These are phyloP conservation scores for Anabas testudineus DNA, from an alignment of 2,797 vertebrate genomes.

Conservation along the genomic window DNA sequence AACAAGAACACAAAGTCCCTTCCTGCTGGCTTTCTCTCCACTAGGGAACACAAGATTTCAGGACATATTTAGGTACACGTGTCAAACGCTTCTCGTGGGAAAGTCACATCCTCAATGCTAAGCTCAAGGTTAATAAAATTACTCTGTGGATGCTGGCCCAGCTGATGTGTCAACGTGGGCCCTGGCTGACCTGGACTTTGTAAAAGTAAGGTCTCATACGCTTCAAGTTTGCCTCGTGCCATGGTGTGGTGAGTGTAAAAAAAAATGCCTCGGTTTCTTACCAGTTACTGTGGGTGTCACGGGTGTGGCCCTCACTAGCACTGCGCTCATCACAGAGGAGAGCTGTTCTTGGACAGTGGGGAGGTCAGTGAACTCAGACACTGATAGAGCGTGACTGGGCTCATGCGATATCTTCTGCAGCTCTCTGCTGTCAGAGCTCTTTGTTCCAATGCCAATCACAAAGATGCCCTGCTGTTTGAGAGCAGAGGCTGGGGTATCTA, in stretches of 20 bases:
- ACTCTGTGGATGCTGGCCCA: no score
- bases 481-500: constrained; percentile 38
- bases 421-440: constrained; percentile 59
- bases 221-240: no score
- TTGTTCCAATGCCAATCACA: constrained; percentile 57
- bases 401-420: constrained; percentile 51
- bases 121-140: no score
- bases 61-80: no score
- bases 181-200: no score
- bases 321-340: constrained; percentile 41
- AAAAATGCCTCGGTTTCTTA: constrained; percentile 31
- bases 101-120: no score
- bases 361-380: constrained; percentile 40
- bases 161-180: no score
- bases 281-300: constrained; percentile 46
- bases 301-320: constrained; percentile 8
- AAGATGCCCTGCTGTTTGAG: constrained; percentile 43
- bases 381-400: constrained; percentile 31
- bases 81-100: no score
- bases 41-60: no score
- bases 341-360: constrained; percentile 13
- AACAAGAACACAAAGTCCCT: no score
- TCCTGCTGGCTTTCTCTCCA: no score
- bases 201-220: no score
- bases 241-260: neutral